Evolutionary conservation across 2,113 vertebrate genomes (phyloP), one percentile per base, ranked within the genome.

Genomic region (Thymallus thymallus): DNA sequence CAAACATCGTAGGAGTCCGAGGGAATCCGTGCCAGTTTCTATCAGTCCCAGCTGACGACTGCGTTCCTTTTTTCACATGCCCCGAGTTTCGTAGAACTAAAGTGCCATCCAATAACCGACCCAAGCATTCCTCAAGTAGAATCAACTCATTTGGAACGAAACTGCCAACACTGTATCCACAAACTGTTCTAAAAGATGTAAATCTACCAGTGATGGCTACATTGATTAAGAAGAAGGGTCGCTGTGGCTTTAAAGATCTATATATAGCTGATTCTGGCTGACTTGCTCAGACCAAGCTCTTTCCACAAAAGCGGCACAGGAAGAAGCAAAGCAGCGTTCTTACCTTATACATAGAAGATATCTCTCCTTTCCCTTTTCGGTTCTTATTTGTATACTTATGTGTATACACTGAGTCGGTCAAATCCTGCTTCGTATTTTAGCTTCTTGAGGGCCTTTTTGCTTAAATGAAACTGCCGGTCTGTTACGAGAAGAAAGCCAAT

Each of bases 291-390:
- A 86, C 71, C 88, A 77, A 82, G 88, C 90, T 87, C 91, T 91
- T 88, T 88, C 88, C 85, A 90, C 85, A 84, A 87, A 90, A 86
- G 89, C 78, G 87, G 84, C 84, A 83, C 86, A 88, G 87, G 87
- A 90, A 85, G 74, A 90, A 84, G 74, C 68, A 76, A 51, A 68
- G 75, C 65, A 55, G 88, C 69, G 80, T 87, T 88, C 95, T 95
- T 96, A 96, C 95, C 95, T 95, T 94, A 93, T 86, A 94, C 93
- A 90, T 94, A 41, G 91, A 88, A 88, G 92, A 87, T 89, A 81
- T 73, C 81, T 90, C 86, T 91, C 86, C 88, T 90, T 91, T 87
- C 86, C 79, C 88, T 80, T 87, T 80, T 85, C 80, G 41, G 81
- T 85, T 90, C 86, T 86, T 86, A 82, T 87, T 88, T 87, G n/a